phyloP scores from a whole-genome alignment of 1,140 invertebrate genomes.

The Triops longicaudatus region DNA sequence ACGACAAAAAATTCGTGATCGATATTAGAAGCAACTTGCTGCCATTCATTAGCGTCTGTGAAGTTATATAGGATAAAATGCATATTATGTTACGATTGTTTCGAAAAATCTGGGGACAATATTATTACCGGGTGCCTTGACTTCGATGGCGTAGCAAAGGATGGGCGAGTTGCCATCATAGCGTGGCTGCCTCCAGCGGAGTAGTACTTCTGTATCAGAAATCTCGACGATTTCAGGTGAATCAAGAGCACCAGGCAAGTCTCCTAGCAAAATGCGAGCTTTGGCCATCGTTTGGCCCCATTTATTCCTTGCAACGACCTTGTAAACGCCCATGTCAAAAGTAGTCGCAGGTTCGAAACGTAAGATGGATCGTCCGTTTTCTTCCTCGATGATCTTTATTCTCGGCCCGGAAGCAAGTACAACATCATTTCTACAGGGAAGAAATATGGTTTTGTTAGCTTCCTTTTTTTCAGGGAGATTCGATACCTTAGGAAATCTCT shows the following conservation, averaged over 20 bases:
- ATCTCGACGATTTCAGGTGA: slow-evolving; percentile 71
- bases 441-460: background rate
- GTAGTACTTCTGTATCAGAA: slow-evolving; percentile 74
- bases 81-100: too few species aligned
- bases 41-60: slow-evolving; percentile 70
- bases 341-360: slow-evolving; percentile 62
- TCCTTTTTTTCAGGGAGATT: background rate
- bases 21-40: slow-evolving; percentile 73
- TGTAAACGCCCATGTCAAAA: slow-evolving; percentile 85
- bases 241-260: slow-evolving; percentile 70
- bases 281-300: slow-evolving; percentile 39
- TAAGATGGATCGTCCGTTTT: slow-evolving; percentile 60
- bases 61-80: background rate
- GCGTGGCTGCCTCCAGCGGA: slow-evolving; percentile 80
- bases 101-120: too few species aligned
- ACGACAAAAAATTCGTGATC: slow-evolving; percentile 89
- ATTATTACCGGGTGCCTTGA: slow-evolving; percentile 47
- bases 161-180: slow-evolving; percentile 74
- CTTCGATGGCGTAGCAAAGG: slow-evolving; percentile 74
- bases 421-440: slow-evolving; percentile 16
- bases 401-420: slow-evolving; percentile 20
- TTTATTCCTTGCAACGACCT: slow-evolving; percentile 84
- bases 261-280: slow-evolving; percentile 52
- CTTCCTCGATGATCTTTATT: slow-evolving; percentile 22
- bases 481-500: too few species aligned